Conservation (phyloP, 2,888 invertebrate genomes). For the Cephus sareptanus region DNA sequence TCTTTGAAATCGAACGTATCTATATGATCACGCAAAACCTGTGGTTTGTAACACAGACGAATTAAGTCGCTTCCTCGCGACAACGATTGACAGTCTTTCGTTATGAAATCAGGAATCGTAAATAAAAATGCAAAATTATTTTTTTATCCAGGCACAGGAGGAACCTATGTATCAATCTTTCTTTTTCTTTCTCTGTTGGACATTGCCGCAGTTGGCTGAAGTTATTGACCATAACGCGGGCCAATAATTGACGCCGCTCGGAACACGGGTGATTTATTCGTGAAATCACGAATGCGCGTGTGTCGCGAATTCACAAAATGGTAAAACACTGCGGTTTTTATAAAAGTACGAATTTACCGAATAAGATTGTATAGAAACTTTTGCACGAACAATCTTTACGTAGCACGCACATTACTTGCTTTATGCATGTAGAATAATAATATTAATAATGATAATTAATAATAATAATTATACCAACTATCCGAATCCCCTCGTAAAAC, state of each 20-base stretch:
- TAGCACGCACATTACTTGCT: background rate
- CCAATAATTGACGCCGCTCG: background rate
- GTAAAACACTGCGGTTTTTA: background rate
- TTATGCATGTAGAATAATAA: slow-evolving; percentile 14
- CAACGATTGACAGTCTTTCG: slow-evolving; percentile 31
- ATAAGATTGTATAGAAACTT: background rate
- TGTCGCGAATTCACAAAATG: background rate
- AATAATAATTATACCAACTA: slow-evolving; percentile 46
- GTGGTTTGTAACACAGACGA: slow-evolving; percentile 33
- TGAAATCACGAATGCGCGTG: background rate
- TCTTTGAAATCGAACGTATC: slow-evolving; percentile 36
- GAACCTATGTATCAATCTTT: slow-evolving; percentile 20
- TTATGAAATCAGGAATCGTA: slow-evolving; percentile 29
- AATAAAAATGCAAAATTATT: slow-evolving; percentile 33
- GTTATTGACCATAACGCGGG: background rate
- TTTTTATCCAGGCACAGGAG: slow-evolving; percentile 43
- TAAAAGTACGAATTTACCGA: slow-evolving; percentile 2
- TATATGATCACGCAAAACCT: slow-evolving; percentile 40
- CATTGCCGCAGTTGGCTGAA: background rate
- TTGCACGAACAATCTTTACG: background rate
- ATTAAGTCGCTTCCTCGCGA: slow-evolving; percentile 28
- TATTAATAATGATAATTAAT: slow-evolving; percentile 27
- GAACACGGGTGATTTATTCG: background rate
- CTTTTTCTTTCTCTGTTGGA: background rate
- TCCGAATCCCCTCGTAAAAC: slow-evolving; percentile 51